A percentile compares a stretch with the other conserved stretches of the same genome.
Evolutionary conservation across 2,888 invertebrate species (phyloP).

Genomic region (Himalopsyche kuldschensis): DNA sequence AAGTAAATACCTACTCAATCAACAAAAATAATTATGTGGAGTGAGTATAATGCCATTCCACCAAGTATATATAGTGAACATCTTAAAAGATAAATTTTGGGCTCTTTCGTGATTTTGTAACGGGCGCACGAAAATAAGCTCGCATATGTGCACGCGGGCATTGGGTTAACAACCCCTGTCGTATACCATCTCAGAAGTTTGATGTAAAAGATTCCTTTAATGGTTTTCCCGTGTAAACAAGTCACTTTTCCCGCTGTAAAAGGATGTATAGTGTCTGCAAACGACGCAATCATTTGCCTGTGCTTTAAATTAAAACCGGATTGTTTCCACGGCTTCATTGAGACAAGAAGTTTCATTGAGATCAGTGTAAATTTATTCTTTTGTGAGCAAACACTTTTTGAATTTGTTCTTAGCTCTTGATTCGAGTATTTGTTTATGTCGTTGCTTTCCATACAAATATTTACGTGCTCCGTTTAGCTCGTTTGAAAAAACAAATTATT

Average conservation of each 20-base stretch:
- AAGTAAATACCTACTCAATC: too few species aligned
- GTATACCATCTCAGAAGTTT: neutral
- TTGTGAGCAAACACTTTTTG: neutral
- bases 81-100: too few species aligned
- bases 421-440: neutral
- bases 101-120: too few species aligned
- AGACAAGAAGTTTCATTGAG: neutral
- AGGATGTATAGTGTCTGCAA: neutral
- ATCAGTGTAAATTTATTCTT: neutral
- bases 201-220: neutral
- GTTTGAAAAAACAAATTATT: too few species aligned
- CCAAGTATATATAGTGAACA: too few species aligned
- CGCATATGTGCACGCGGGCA: too few species aligned
- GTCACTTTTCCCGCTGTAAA: neutral
- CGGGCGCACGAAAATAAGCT: too few species aligned
- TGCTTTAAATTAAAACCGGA: neutral
- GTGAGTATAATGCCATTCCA: too few species aligned
- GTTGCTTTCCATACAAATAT: neutral
- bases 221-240: neutral
- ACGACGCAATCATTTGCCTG: neutral
- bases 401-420: neutral
- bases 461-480: neutral
- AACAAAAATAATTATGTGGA: too few species aligned
- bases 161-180: too few species aligned
- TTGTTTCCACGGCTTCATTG: neutral